These are phyloP conservation scores for Adelphocoris suturalis DNA, from an alignment of 2,888 invertebrate genomes.

Conservation along the genomic window DNA sequence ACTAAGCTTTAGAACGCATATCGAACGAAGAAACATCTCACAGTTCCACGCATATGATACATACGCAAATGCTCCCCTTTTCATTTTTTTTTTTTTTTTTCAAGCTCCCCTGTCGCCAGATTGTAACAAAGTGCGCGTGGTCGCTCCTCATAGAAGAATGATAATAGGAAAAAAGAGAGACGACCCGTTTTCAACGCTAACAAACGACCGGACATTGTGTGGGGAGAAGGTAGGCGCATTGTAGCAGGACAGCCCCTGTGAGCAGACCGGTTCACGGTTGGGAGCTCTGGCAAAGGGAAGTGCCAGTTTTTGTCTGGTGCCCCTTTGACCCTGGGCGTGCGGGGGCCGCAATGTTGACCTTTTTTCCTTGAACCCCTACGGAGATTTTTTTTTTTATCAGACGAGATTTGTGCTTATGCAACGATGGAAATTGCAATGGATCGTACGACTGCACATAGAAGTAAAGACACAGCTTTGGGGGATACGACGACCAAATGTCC, in stretches of 20 bases:
- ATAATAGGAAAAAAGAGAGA: background rate
- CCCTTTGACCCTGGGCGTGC: constrained; percentile 3
- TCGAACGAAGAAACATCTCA: too few relatives aligned
- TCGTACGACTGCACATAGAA: too few relatives aligned
- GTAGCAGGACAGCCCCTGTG: background rate
- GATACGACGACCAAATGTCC: too few relatives aligned
- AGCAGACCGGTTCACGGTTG: constrained; percentile 12
- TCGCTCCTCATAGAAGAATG: background rate
- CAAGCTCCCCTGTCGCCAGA: background rate
- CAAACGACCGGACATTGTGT: constrained; percentile 9
- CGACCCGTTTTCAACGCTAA: background rate
- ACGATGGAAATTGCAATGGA: too few relatives aligned
- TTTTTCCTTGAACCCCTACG: background rate
- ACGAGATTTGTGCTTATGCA: too few relatives aligned
- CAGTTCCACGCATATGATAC: too few relatives aligned
- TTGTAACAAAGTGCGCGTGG: background rate
- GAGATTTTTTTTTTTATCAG: too few relatives aligned
- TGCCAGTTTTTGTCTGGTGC: background rate
- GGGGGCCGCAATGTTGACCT: background rate
- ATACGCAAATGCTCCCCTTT: background rate
- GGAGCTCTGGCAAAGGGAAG: background rate
- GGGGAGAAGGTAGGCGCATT: background rate
- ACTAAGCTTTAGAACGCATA: too few relatives aligned
- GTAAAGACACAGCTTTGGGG: too few relatives aligned
- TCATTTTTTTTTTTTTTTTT: background rate